These are phyloP conservation scores for Eurytoma adleriae DNA, from an alignment of 2,888 invertebrate species.

Conservation along the genomic window DNA sequence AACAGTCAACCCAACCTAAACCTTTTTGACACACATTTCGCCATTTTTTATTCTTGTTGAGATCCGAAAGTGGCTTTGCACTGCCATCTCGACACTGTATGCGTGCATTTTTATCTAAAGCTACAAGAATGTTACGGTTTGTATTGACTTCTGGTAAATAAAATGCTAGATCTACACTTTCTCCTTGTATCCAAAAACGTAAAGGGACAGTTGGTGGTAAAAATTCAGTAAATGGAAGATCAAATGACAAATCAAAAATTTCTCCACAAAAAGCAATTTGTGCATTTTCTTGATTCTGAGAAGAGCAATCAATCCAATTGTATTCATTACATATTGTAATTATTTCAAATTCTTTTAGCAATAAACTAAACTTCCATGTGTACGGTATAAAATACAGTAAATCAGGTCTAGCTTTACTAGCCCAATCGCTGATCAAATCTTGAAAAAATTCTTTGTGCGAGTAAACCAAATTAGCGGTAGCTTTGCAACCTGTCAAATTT, in stretches of 20 bases:
- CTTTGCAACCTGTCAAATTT: conserved; percentile 95
- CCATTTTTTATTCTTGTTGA: conserved; percentile 82
- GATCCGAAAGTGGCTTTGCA: conserved; percentile 78
- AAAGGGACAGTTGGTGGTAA: conserved; percentile 92
- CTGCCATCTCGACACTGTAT: conserved; percentile 87
- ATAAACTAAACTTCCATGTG: conserved; percentile 94
- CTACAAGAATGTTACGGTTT: conserved; percentile 87
- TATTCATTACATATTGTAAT: conserved; percentile 95
- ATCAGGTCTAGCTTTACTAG: conserved; percentile 94
- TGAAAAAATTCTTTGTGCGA: conserved; percentile 95
- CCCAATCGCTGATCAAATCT: conserved; percentile 98
- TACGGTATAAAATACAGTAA: conserved; percentile 97
- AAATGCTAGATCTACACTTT: conserved; percentile 92
- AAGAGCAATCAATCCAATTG: conserved; percentile 99
- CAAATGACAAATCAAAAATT: conserved; percentile 93
- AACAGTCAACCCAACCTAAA: conserved; percentile 95
- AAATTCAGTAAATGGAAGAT: conserved; percentile 95
- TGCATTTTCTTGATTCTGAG: conserved; percentile 95
- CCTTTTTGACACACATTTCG: conserved; percentile 86
- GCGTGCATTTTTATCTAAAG: conserved; percentile 92
- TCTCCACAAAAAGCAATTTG: conserved; percentile 97
- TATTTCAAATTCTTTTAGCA: conserved; percentile 96
- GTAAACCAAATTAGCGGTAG: conserved; percentile 93
- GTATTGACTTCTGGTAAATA: conserved; percentile 96
- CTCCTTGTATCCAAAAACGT: conserved; percentile 96